Evolutionary conservation across 2,113 vertebrate genomes (phyloP), one percentile per base, ranked within the genome.

Genomic region (Brachyhypopomus gauderio): DNA sequence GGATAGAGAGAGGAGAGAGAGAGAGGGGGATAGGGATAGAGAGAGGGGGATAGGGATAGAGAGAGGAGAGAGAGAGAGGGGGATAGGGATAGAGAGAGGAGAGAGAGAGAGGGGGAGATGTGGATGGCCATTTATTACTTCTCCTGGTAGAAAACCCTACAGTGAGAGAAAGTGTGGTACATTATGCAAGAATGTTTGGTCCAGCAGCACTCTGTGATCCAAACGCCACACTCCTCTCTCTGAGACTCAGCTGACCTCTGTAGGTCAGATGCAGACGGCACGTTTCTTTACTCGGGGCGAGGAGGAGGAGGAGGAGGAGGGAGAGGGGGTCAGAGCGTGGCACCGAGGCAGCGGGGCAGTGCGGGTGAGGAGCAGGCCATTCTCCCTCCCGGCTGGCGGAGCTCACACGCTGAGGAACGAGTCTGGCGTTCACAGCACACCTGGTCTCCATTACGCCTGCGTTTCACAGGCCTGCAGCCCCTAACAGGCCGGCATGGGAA

Each of bases 401-500:
- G 88, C 89, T 89, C 92, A 91, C 89, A 84, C 86, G 89, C 89
- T 91, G 90, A 92, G 86, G 83, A 90, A 79, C 83, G 87, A 92
- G 91, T 92, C 87, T 86, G 87, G 87, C 90, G 89, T 90, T 89
- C 86, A 75, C 84, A 78, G 88, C 89, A 90, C 93, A 94, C 93
- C 93, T 94, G 93, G 92, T 92, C 90, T 93, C 90, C 88, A 94
- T 94, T 93, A 94, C 91, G 90, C 92, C 85, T 92, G 91, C 90
- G 89, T 91, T 92, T 95, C 91, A 91, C 89, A 90, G 90, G 76
- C 87, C 89, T 89, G 89, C 92, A 92, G 90, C 90, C 93, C 91
- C 92, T 91, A 91, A 84, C 87, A 92, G 90, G 89, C 90, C 91
- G 90, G 91, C 92, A 91, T 95, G 94, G 94, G 94, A 96, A 95